These are phyloP conservation scores for Lota lota DNA, from an alignment of 2,113 vertebrate species.

Conservation along the genomic window DNA sequence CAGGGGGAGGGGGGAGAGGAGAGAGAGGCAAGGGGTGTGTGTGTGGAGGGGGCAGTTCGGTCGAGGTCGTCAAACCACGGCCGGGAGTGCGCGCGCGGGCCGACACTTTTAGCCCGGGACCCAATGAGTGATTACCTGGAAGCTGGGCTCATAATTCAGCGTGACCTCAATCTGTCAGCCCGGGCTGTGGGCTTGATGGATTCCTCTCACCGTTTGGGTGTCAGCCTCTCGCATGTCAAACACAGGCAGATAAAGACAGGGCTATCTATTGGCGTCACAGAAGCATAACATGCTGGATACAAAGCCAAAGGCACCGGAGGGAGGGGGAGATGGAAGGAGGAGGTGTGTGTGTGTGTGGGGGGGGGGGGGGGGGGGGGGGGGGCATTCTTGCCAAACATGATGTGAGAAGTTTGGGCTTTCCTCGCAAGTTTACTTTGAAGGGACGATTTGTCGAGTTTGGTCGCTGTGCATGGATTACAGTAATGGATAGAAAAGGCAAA, in stretches of 20 bases:
- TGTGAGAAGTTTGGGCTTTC: no score
- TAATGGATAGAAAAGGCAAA: constrained; percentile 31
- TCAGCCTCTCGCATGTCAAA: constrained; percentile 63
- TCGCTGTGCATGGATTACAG: constrained; percentile 12
- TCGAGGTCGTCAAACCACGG: constrained; percentile 65
- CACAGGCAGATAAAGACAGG: constrained; percentile 56
- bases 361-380: no score
- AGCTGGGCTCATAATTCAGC: constrained; percentile 78
- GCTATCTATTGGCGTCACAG: constrained; percentile 59
- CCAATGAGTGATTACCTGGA: constrained; percentile 75
- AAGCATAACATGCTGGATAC: constrained; percentile 38
- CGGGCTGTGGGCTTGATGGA: constrained; percentile 65
- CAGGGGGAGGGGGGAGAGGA: no score
- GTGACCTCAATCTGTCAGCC: constrained; percentile 79
- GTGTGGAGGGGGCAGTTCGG: constrained; percentile 48
- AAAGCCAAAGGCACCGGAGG: constrained; percentile 12
- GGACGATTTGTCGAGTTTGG: no score
- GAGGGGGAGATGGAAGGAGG: no score
- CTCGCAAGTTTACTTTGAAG: not conserved
- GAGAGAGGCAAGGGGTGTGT: constrained; percentile 2
- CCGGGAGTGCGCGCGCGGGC: constrained; percentile 24
- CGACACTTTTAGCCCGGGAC: constrained; percentile 46
- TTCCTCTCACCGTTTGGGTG: constrained; percentile 64
- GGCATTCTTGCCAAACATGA: no score
- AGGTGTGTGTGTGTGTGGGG: no score